Evolutionary conservation across 2,888 invertebrate species (phyloP).

Genomic region (Andrena camellia): DNA sequence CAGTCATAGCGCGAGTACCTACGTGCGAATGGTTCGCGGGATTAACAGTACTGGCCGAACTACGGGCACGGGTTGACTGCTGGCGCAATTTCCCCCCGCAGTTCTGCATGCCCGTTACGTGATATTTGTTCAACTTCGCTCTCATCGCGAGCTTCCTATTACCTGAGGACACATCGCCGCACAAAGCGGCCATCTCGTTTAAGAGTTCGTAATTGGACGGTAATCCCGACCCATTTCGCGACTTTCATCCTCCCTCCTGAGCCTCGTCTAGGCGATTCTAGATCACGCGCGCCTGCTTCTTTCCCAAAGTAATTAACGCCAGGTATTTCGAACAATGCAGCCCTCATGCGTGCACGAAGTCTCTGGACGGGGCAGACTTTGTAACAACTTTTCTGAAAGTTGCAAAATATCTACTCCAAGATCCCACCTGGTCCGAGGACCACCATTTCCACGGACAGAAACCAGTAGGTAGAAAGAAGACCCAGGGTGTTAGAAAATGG

Average conservation of each 20-base stretch:
- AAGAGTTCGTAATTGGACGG: slow-evolving; percentile 53
- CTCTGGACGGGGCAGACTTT: background rate
- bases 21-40: background rate
- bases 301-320: slow-evolving; percentile 14
- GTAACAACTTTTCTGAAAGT: slow-evolving; percentile 7
- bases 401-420: slow-evolving; percentile 13
- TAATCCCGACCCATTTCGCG: slow-evolving; percentile 48
- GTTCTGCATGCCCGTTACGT: slow-evolving; percentile 17
- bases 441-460: background rate
- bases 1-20: background rate
- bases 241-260: slow-evolving; percentile 4
- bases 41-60: slow-evolving; percentile 19
- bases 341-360: background rate
- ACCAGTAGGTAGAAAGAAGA: background rate
- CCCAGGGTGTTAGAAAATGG: background rate
- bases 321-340: background rate
- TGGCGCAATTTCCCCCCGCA: slow-evolving; percentile 27
- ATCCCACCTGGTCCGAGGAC: background rate
- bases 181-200: slow-evolving; percentile 42
- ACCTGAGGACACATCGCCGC: slow-evolving; percentile 26
- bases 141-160: slow-evolving; percentile 25
- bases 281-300: background rate
- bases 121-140: slow-evolving; percentile 41
- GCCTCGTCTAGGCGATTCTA: background rate
- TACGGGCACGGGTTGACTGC: background rate